Conservation (phyloP, 2,888 invertebrate genomes). For the Calameuta idolon region DNA sequence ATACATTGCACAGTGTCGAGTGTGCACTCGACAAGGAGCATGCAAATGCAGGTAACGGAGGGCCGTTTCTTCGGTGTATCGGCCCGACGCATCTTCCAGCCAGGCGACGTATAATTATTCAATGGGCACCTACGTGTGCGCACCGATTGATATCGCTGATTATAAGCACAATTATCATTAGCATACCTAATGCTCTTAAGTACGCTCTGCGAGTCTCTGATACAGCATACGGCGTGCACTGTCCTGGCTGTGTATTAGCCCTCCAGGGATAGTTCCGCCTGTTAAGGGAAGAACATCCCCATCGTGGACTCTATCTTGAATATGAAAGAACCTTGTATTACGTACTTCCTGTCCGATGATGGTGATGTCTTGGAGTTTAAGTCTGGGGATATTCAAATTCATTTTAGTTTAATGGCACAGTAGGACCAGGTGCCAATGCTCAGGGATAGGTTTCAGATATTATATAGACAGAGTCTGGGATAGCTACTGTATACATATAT, state of each 20-base stretch:
- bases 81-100: constrained; percentile 49
- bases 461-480: not conserved
- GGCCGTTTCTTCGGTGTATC: constrained; percentile 49
- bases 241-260: not conserved
- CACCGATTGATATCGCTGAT: constrained; percentile 59
- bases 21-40: not conserved
- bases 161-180: constrained; percentile 59
- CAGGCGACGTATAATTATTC: constrained; percentile 59
- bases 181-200: constrained; percentile 53
- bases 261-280: not conserved
- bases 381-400: not conserved
- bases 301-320: not conserved
- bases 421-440: not conserved
- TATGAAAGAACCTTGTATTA: not conserved
- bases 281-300: constrained; percentile 5
- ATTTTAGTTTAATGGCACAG: not conserved
- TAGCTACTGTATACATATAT: not conserved
- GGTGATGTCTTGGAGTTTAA: not conserved
- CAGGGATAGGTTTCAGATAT: not conserved
- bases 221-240: not conserved
- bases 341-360: not conserved
- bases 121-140: constrained; percentile 49
- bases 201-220: constrained; percentile 17
- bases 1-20: not conserved
- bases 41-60: constrained; percentile 39